Base-by-base conservation (phyloP, 1,140 invertebrate species). In the Drosophila parabipectinata region DNA sequence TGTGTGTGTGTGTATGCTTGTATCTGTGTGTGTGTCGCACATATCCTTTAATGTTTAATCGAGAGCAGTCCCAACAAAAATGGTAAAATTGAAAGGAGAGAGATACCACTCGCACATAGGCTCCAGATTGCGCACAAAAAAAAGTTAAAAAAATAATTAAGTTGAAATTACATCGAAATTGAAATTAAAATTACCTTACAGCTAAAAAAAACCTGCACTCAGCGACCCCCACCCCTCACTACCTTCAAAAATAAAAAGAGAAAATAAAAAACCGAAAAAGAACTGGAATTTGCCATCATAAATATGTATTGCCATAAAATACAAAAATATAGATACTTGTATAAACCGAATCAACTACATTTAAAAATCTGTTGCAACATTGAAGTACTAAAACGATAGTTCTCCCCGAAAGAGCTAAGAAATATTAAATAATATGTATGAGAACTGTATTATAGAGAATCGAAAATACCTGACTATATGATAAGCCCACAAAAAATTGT, bases 291-390 rank as follows among this genome's bases (percentile, higher is more conserved):
- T 81, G 82, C 45, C 37, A 44, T 34, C 30, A 52, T 30, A 61
- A 59, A 28, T 50, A 34, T 71, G 58, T 71, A 66, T 37, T 63
- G 54, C 15, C 32, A 44, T 48, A 34, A 58, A 41, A 72, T 51
- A 41, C 30, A 30, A 72, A 72, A 26, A 60, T 67, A 57, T 72
- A 41, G 50, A 72, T 48, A 55, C 18, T 21, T 39, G 62, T 37
- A n/a, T 59, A 62, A 41, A 64, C 41, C 12, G 24, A 77, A 59
- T 48, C 51, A 57, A 58, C 30, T 71, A 72, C 69, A 75, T 50
- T 63, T 61, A 58, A 77, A 83, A 74, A 90, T 88, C 88, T 84
- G 84, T 89, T 90, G 85, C 79, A 89, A 90, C 85, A 90, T 89
- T 89, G 85, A 89, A 90, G 84, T 69, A 90, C 75, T 58, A 66